Evolutionary conservation across 2,888 invertebrate genomes (phyloP).

Genomic region (Caenorhabditis virilis): DNA sequence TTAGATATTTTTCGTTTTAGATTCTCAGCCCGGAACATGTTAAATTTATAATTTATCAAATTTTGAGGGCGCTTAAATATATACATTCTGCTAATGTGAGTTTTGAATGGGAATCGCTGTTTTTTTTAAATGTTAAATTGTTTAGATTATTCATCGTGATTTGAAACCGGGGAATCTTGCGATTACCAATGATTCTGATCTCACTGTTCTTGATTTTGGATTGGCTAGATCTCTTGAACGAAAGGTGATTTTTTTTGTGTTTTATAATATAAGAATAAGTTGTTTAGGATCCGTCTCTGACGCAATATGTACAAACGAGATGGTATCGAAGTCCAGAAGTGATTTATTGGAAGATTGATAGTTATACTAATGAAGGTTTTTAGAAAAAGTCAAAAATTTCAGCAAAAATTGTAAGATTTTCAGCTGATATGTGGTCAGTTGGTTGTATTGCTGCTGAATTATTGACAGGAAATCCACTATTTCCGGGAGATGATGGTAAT

Average conservation of each 20-base stretch:
- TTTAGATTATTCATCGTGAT: slow-evolving; percentile 65
- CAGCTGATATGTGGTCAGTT: slow-evolving; percentile 65
- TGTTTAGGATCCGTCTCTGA: slow-evolving; percentile 25
- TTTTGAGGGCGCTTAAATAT: slow-evolving; percentile 86
- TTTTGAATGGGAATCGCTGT: background rate
- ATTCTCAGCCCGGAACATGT: slow-evolving; percentile 94
- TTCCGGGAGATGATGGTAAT: slow-evolving; percentile 57
- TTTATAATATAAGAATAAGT: background rate
- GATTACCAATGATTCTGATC: slow-evolving; percentile 53
- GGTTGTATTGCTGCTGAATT: slow-evolving; percentile 67
- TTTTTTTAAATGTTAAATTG: background rate
- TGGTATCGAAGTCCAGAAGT: slow-evolving; percentile 67
- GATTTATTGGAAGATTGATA: slow-evolving; percentile 65
- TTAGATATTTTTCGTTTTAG: slow-evolving; percentile 69
- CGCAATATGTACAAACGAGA: slow-evolving; percentile 62
- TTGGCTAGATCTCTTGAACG: slow-evolving; percentile 58
- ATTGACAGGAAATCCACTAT: slow-evolving; percentile 55
- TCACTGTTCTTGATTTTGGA: slow-evolving; percentile 65
- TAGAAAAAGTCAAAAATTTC: background rate
- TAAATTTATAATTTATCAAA: slow-evolving; percentile 96
- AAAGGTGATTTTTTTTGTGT: slow-evolving; percentile 7
- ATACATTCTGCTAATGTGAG: slow-evolving; percentile 65
- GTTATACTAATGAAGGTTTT: slow-evolving; percentile 48
- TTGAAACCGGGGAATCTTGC: slow-evolving; percentile 66
- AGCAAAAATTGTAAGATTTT: slow-evolving; percentile 5